Base-by-base conservation (phyloP, 2,797 vertebrate genomes). In the Mormyrops boulengeri region DNA sequence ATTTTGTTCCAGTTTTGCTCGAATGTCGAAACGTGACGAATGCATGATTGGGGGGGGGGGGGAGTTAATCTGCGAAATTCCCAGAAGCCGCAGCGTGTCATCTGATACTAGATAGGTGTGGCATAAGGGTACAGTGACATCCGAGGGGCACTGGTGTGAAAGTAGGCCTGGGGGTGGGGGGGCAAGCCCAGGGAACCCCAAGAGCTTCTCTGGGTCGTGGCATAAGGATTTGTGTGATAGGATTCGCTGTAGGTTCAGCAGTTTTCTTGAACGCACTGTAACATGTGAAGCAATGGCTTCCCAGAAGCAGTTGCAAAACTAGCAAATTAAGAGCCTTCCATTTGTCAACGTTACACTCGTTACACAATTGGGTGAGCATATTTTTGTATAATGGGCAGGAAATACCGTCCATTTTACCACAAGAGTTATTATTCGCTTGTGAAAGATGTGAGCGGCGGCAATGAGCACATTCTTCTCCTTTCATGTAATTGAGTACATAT, bases 271-370 rank as follows among this genome's bases (percentile, higher is more conserved):
- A 22, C 41, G 17, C 17, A 47, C 6, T n/a, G 17, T 47, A 89
- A 52, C 50, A 41, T 90, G 62, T 92, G 92, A 92, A 91, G 91
- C 91, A 92, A 92, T 62, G 7, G 57, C 88, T 93, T 93, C 92
- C 89, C 88, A 69, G 91, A 92, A 94, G 87, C 88, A 88, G 88
- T 94, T 93, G 91, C 91, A 80, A 91, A 92, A 93, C 89, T 88
- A 77, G 88, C 88, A 91, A 88, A 60, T 60, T 87, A 44, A 53
- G 22, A 69, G 38, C 5, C 14, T 41, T 80, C 50, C 85, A 44
- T 92, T 91, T 89, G 91, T 80, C 87, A 90, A 88, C 41, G 0
- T 55, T 53, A 17, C 53, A 12, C 6, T 30, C 22, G 4, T 91
- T 93, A 91, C 88, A 88, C 91, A 92, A 92, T 89, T 60, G 50